Base-by-base conservation (phyloP, 2,113 vertebrate genomes). In the Spea multiplicata region DNA sequence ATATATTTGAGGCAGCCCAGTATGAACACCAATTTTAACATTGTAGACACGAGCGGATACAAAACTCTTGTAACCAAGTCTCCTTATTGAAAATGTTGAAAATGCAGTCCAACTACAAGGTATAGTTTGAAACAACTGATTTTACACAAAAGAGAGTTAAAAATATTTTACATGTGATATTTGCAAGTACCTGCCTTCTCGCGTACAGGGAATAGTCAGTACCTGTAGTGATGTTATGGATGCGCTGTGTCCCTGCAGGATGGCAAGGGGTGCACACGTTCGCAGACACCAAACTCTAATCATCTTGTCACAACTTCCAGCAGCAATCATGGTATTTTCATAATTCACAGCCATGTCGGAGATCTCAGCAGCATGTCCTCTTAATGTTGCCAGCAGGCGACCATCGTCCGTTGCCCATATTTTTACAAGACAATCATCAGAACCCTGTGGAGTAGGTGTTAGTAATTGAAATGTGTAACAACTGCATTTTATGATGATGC, bases 331-430 rank as follows among this genome's bases (percentile, higher is more conserved):
- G 57, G 97, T 98, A 88, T 99, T 99, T 86, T 99, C 97, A 64
- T 96, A 96, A 87, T 97, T 99, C 68, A 99, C 97, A 65, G 97
- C 95, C 96, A 99, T 98, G 88, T 99, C 97, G 5, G 97, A 99
- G 82, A 99, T 99, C 91, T 99, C 97, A 9, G 97, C 97, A 45
- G 97, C 96, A 49, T 99, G 97, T 75, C 97, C 97, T 64, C 97
- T 93, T 88, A 99, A 89, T 12, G 97, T 99, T 48, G 97, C 95
- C 86, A 99, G 90, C 82, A 99, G 89, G 53, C 96, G 94, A 6
- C 97, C 97, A 66, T 97, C 91, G 75, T 99, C 97, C 0, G 97
- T 99, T 68, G 96, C 94, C 97, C 97, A 99, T 86, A 99, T 99
- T 93, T 99, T 99, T 84, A 99, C 97, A 16, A 99, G 94, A 83